Evolutionary conservation across 2,888 invertebrate species (phyloP).

Genomic region (Elmis aenea): DNA sequence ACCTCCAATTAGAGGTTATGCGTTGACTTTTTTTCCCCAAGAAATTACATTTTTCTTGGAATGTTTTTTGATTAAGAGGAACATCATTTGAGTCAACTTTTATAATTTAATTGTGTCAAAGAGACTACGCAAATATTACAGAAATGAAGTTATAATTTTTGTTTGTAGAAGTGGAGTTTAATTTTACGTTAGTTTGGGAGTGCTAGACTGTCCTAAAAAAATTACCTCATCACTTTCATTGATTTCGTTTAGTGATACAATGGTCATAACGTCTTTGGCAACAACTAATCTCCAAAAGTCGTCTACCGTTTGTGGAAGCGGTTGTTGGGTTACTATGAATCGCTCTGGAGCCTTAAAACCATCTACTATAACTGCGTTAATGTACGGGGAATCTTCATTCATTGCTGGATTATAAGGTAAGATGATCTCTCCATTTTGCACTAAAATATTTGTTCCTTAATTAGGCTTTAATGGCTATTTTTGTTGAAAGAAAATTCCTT

Average conservation of each 20-base stretch:
- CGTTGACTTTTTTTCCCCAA: too few relatives aligned
- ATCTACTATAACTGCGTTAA: slow-evolving; percentile 41
- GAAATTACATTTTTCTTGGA: too few relatives aligned
- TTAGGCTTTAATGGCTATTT: background rate
- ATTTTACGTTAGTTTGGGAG: too few relatives aligned
- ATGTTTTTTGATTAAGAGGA: too few relatives aligned
- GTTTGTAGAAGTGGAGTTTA: too few relatives aligned
- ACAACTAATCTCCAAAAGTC: slow-evolving; percentile 45
- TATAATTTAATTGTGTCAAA: too few relatives aligned
- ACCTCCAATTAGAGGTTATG: too few relatives aligned
- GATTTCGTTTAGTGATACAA: slow-evolving; percentile 37
- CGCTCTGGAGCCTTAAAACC: slow-evolving; percentile 35
- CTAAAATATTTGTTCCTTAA: slow-evolving; percentile 4
- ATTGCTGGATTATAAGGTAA: slow-evolving; percentile 37
- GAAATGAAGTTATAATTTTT: too few relatives aligned
- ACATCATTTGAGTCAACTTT: too few relatives aligned
- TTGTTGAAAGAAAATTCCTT: too few relatives aligned
- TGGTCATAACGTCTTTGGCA: slow-evolving; percentile 36
- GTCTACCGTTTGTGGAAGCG: slow-evolving; percentile 36
- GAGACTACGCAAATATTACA: too few relatives aligned
- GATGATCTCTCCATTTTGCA: slow-evolving; percentile 32
- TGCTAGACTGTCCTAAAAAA: too few relatives aligned
- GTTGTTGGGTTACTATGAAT: slow-evolving; percentile 41
- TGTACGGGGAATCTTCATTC: slow-evolving; percentile 44
- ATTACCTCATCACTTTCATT: slow-evolving; percentile 32